These are phyloP conservation scores for Zelleria hepariella DNA, from an alignment of 2,888 invertebrate species.

Conservation along the genomic window DNA sequence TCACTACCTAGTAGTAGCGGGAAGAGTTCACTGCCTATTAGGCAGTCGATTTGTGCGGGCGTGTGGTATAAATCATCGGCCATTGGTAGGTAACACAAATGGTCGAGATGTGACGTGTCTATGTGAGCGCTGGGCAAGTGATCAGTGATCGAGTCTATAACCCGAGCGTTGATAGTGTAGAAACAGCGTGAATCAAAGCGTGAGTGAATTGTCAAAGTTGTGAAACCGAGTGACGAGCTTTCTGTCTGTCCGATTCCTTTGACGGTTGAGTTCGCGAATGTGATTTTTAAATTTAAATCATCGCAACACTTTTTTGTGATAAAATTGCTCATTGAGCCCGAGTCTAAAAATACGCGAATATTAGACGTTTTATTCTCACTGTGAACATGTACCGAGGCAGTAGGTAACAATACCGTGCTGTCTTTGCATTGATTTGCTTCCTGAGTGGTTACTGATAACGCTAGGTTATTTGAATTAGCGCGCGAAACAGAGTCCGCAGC, in stretches of 20 bases:
- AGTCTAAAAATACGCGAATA: neutral
- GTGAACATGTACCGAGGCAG: neutral
- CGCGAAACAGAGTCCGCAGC: too few relatives aligned
- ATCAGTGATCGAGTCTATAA: neutral
- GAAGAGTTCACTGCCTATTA: neutral
- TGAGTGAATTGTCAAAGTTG: neutral
- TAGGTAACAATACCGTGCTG: neutral
- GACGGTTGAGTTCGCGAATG: neutral
- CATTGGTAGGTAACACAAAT: neutral
- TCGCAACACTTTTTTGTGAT: neutral
- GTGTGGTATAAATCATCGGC: neutral
- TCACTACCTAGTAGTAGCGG: neutral
- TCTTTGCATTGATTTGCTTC: neutral
- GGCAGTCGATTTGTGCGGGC: neutral
- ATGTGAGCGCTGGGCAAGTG: neutral
- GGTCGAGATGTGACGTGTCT: neutral
- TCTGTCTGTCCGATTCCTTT: neutral
- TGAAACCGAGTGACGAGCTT: neutral
- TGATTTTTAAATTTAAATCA: neutral
- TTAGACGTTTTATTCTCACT: neutral
- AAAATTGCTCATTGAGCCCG: neutral
- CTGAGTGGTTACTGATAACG: neutral
- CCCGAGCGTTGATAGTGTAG: neutral
- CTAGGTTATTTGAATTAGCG: neutral
- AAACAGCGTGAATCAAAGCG: neutral